A percentile compares a stretch with the other conserved stretches of the same genome.
Conservation (phyloP, 92 coral and sea anemone genomes). For the Zoanthus gigantus region DNA sequence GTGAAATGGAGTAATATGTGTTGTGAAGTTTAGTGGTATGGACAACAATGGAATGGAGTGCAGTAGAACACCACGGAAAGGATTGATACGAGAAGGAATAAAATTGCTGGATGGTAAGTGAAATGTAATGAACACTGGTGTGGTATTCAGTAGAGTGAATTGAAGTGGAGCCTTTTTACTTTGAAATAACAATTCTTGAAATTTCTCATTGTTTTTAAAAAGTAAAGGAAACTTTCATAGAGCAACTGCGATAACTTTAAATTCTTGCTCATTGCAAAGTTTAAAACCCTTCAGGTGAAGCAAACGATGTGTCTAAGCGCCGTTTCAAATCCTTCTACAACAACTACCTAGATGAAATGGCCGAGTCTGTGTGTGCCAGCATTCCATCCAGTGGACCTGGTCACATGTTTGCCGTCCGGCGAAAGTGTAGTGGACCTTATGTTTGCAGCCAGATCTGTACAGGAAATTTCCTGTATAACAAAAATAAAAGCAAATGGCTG, state of each 20-base stretch:
- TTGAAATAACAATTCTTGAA: too few relatives aligned
- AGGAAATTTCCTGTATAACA: constrained; percentile 14
- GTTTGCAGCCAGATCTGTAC: constrained; percentile 11
- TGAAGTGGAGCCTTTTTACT: too few relatives aligned
- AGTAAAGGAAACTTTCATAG: too few relatives aligned
- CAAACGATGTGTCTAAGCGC: background rate
- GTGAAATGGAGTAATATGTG: background rate
- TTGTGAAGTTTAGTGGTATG: too few relatives aligned
- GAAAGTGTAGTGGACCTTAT: constrained; percentile 19
- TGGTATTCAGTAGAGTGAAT: too few relatives aligned
- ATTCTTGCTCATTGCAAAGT: background rate
- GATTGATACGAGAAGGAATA: too few relatives aligned
- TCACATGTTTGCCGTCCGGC: constrained; percentile 26
- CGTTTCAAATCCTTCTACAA: constrained; percentile 27
- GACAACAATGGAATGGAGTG: too few relatives aligned
- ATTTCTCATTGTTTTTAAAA: too few relatives aligned
- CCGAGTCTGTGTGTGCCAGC: constrained; percentile 35
- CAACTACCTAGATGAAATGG: constrained; percentile 39
- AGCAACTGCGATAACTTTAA: too few relatives aligned
- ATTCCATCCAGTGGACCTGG: constrained; percentile 28
- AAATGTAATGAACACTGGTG: too few relatives aligned
- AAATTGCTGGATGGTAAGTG: too few relatives aligned
- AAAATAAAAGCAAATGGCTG: constrained; percentile 6
- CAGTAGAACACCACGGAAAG: too few relatives aligned
- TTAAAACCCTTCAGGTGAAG: background rate